Conservation (phyloP, 2,113 vertebrate species). For the Coregonus clupeaformis region DNA sequence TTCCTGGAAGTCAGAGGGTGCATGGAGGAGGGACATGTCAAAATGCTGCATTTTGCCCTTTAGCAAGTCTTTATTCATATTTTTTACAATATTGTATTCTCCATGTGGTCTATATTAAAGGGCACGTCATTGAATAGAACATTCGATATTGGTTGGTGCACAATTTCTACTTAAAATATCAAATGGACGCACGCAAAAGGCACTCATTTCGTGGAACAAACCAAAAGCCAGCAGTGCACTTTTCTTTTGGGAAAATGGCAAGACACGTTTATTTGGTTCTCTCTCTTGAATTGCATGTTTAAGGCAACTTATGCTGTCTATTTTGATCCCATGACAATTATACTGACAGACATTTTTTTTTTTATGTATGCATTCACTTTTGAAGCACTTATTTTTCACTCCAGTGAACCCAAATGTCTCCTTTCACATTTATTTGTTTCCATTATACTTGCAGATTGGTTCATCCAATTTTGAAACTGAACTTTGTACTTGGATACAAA, state of each 20-base stretch:
- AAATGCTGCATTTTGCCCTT: too few relatives aligned
- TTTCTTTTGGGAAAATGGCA: constrained; percentile 11
- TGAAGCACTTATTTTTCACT: constrained; percentile 42
- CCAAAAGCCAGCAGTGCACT: constrained; percentile 44
- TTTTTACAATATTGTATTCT: too few relatives aligned
- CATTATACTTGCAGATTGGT: constrained; percentile 10
- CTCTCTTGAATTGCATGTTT: constrained; percentile 45
- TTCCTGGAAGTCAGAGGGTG: too few relatives aligned
- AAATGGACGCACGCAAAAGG: too few relatives aligned
- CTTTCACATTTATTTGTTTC: constrained; percentile 7
- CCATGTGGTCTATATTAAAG: too few relatives aligned
- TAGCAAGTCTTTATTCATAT: too few relatives aligned
- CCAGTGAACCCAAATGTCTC: constrained; percentile 23
- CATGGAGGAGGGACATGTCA: too few relatives aligned
- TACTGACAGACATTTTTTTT: too few relatives aligned
- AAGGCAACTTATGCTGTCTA: constrained; percentile 15
- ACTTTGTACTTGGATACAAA: constrained; percentile 3
- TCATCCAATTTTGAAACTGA: constrained; percentile 24
- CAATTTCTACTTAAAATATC: too few relatives aligned
- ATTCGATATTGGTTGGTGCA: too few relatives aligned
- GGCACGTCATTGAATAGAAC: too few relatives aligned
- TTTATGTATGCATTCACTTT: constrained; percentile 34
- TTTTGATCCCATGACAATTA: neutral
- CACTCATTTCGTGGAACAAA: too few relatives aligned
- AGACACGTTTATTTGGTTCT: constrained; percentile 11